phyloP scores from a whole-genome alignment of 2,888 invertebrate species.

The Eucera pruinosa region DNA sequence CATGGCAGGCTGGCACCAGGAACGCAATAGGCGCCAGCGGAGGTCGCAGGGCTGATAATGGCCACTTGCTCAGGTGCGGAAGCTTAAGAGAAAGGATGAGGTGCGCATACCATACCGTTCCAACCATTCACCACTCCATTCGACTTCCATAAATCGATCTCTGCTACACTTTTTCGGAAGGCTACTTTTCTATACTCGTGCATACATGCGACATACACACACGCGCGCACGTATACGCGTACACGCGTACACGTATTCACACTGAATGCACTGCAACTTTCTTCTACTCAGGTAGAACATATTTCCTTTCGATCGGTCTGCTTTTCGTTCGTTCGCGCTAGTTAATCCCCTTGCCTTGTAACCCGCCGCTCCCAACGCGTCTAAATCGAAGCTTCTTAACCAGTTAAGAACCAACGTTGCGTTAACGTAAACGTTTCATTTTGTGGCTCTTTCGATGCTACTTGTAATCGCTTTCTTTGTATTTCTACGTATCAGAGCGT shows the following conservation, averaged over 20 bases:
- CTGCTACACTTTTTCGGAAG: slow-evolving; percentile 58
- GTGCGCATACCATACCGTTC: slow-evolving; percentile 83
- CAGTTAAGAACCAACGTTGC: too few species aligned
- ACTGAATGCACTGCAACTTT: slow-evolving; percentile 53
- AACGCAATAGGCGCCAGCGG: slow-evolving; percentile 75
- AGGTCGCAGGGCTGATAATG: slow-evolving; percentile 83
- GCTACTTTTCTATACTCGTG: slow-evolving; percentile 9
- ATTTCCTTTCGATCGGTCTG: slow-evolving; percentile 21
- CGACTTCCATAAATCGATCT: slow-evolving; percentile 63
- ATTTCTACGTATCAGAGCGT: too few species aligned
- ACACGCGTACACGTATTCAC: not conserved
- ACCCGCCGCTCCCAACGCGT: too few species aligned
- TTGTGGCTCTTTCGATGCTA: too few species aligned
- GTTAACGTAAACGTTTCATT: too few species aligned
- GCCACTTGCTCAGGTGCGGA: slow-evolving; percentile 90
- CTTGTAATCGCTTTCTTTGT: too few species aligned
- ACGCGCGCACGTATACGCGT: not conserved
- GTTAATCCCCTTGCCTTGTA: too few species aligned
- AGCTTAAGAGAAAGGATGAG: slow-evolving; percentile 85
- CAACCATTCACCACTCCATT: slow-evolving; percentile 73
- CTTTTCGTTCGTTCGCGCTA: not conserved
- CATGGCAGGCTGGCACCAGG: slow-evolving; percentile 91
- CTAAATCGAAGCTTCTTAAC: too few species aligned
- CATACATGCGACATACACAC: not conserved
- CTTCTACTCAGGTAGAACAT: slow-evolving; percentile 46